Percentiles rank a stretch among this genome's conserved stretches.
These are phyloP conservation scores for Hystrix cristata DNA, from an alignment of 2,113 vertebrate genomes.

Conservation along the genomic window DNA sequence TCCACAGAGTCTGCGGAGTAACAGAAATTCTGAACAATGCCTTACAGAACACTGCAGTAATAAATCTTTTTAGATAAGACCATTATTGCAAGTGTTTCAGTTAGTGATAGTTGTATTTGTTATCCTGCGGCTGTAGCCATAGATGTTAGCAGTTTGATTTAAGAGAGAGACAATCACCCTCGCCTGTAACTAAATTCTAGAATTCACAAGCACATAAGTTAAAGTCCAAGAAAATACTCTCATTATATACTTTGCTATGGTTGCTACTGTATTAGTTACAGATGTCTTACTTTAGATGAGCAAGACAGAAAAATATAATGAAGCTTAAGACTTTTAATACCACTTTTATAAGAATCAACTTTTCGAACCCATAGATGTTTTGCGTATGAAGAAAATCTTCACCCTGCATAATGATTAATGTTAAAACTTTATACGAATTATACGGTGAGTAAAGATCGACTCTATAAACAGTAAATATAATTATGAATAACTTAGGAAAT, in stretches of 20 bases:
- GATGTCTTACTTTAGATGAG: not conserved
- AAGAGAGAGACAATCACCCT: not conserved
- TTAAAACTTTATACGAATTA: not conserved
- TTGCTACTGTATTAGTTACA: not conserved
- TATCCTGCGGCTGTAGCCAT: not conserved
- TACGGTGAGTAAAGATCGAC: not conserved
- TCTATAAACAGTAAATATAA: not conserved
- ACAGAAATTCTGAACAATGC: not conserved
- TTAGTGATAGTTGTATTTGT: not conserved
- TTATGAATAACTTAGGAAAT: not conserved
- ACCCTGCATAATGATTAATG: not conserved
- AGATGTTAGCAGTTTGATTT: slow-evolving; percentile 51
- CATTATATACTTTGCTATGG: not conserved
- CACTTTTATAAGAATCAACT: not conserved
- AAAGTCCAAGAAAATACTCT: not conserved
- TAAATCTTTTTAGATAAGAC: slow-evolving; percentile 14
- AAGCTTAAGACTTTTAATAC: not conserved
- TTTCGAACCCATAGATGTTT: not conserved
- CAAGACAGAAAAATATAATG: not conserved
- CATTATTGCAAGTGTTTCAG: not conserved
- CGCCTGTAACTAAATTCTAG: not conserved
- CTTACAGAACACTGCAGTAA: not conserved
- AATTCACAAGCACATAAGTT: slow-evolving; percentile 19
- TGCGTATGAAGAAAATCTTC: not conserved
- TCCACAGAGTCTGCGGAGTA: not conserved